phyloP scores from a whole-genome alignment of 2,113 vertebrate species.

The Serinus canaria region DNA sequence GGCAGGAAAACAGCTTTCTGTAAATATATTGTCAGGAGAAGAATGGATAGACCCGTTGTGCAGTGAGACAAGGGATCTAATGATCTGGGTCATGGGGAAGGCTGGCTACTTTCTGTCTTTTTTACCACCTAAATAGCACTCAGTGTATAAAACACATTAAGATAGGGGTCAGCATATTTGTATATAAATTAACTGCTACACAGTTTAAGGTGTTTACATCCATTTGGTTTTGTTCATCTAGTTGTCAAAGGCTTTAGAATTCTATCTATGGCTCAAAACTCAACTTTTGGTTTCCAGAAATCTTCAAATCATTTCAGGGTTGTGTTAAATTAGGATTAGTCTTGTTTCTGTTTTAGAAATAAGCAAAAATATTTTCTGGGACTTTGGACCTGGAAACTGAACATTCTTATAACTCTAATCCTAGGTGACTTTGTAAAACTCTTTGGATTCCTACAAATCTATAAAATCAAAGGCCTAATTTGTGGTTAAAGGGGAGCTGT shows the following conservation, averaged over 20 bases:
- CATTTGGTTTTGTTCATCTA: not conserved
- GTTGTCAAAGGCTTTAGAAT: not conserved
- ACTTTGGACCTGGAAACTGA: not conserved
- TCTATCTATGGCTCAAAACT: not conserved
- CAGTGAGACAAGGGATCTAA: not conserved
- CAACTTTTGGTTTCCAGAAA: not conserved
- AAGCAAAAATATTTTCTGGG: not conserved
- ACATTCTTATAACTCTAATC: not conserved
- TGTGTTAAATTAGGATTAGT: not conserved
- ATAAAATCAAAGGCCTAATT: not conserved
- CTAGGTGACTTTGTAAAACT: not conserved
- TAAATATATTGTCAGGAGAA: not conserved
- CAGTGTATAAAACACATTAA: not conserved
- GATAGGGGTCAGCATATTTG: not conserved
- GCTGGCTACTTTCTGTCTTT: not conserved
- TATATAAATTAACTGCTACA: not conserved
- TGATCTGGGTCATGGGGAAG: not conserved
- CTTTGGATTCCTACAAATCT: not conserved
- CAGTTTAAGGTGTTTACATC: not conserved
- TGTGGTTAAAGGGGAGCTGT: not conserved
- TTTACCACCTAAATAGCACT: not conserved
- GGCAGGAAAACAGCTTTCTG: not conserved
- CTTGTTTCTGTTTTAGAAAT: not conserved
- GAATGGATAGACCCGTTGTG: not conserved
- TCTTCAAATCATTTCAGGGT: not conserved